Evolutionary conservation across 2,113 vertebrate genomes (phyloP), one percentile per base, ranked within the genome.

Genomic region (Platysternon megacephalum): DNA sequence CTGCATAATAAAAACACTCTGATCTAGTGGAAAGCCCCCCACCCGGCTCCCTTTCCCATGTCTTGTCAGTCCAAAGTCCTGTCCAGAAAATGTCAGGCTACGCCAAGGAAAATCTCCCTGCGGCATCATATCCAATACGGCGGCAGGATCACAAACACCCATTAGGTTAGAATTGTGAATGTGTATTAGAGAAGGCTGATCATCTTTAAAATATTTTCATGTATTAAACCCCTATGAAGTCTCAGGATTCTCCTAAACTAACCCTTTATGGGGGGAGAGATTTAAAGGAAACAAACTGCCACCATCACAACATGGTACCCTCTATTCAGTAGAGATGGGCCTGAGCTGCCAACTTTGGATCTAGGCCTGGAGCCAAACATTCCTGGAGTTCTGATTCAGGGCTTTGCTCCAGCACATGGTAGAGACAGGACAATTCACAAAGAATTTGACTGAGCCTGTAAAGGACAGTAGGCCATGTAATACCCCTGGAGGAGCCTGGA

Each of bases 181-280:
- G 2, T 74, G 53, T 85, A 56, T 82, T 96, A 53, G 56, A 91
- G 81, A 74, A 87, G n/a, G 52, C 52, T 68, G 52, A 80, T 81
- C 24, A 32, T 3, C 1, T 92, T 32, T 88, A 83, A 78, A 35
- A 95, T 7, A 85, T 74, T 26, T 11, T 35, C 52, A 82, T 61
- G 49, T 9, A 1, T 21, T 93, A 85, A 83, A 88, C 89, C 89
- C 65, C 82, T 88, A 2, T 76, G 46, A 91, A 87, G 88, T 93
- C 85, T 95, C 92, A 94, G 96, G 94, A 81, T 51, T 81, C 95
- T 74, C 35, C 84, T 85, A 86, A 91, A 7, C 42, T 82, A 90
- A 91, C 42, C 49, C n/a, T 87, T 16, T 91, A 17, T 82, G 89
- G 80, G 11, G 11, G 39, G 82, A 93, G 6, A 84, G 28, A 52